Evolutionary conservation across 2,113 vertebrate genomes (phyloP).

Genomic region (Clinocottus analis): DNA sequence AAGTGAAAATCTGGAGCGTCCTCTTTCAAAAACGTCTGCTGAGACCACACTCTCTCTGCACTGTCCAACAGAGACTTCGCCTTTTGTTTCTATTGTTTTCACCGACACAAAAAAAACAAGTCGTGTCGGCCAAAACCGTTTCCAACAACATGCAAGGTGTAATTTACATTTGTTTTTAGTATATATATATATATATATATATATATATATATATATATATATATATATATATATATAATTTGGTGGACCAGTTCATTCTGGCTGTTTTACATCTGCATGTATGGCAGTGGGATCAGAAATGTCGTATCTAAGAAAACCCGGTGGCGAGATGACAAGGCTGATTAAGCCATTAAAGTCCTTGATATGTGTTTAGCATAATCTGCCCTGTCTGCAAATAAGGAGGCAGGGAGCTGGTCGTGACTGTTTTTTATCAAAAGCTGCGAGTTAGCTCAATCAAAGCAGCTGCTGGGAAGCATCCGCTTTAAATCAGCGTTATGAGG

Average conservation of each 20-base stretch:
- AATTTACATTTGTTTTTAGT: neutral
- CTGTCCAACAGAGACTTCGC: slow-evolving; percentile 44
- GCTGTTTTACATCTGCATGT: slow-evolving; percentile 25
- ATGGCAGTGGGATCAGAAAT: slow-evolving; percentile 36
- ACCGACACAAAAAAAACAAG: slow-evolving; percentile 24
- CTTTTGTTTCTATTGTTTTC: slow-evolving; percentile 47
- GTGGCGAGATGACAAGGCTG: slow-evolving; percentile 71
- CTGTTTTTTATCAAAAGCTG: slow-evolving; percentile 67
- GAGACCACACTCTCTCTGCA: slow-evolving; percentile 51
- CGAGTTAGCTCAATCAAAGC: slow-evolving; percentile 77
- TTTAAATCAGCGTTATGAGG: slow-evolving; percentile 59
- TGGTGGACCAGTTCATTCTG: slow-evolving; percentile 17
- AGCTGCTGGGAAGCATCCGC: slow-evolving; percentile 63
- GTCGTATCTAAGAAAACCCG: slow-evolving; percentile 63
- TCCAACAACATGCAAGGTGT: slow-evolving; percentile 22
- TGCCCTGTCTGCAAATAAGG: slow-evolving; percentile 70
- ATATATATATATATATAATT: neutral
- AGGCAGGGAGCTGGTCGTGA: slow-evolving; percentile 52
- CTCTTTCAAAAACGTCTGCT: slow-evolving; percentile 51
- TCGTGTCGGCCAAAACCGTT: slow-evolving; percentile 32
- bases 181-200: neutral
- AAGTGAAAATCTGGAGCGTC: slow-evolving; percentile 51
- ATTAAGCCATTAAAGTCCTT: slow-evolving; percentile 73
- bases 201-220: neutral
- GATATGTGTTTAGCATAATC: slow-evolving; percentile 77